A percentile compares a stretch with the other conserved stretches of the same genome.
These are phyloP conservation scores for Chaenodraco wilsoni DNA, from an alignment of 2,797 vertebrate genomes.

Conservation along the genomic window DNA sequence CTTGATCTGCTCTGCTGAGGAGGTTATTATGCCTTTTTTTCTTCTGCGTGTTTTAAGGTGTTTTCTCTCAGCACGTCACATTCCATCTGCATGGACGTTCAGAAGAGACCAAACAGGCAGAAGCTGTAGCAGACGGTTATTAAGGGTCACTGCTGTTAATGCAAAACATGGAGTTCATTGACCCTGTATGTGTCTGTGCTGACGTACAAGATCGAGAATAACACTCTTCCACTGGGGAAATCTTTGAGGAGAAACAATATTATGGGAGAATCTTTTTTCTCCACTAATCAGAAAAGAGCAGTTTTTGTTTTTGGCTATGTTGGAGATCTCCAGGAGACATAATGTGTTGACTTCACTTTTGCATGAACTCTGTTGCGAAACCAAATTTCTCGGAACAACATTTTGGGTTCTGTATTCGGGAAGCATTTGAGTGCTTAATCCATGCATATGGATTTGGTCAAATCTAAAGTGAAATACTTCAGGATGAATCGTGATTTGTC, in stretches of 20 bases:
- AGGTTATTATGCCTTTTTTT: constrained; percentile 58
- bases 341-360: constrained; percentile 20
- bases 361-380: constrained; percentile 18
- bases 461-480: constrained; percentile 20
- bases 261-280: constrained; percentile 62
- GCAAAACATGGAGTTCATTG: constrained; percentile 74
- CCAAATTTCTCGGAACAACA: constrained; percentile 20
- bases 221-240: constrained; percentile 55
- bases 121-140: constrained; percentile 43
- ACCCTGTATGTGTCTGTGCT: constrained; percentile 48
- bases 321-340: constrained; percentile 28
- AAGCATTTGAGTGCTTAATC: background rate
- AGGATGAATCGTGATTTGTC: constrained; percentile 22
- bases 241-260: constrained; percentile 57
- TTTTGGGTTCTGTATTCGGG: background rate
- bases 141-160: constrained; percentile 63
- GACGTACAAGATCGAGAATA: constrained; percentile 42
- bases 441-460: constrained; percentile 45
- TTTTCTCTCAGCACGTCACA: constrained; percentile 59
- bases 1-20: constrained; percentile 9
- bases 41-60: constrained; percentile 27
- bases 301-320: constrained; percentile 37
- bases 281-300: constrained; percentile 56
- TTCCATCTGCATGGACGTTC: constrained; percentile 59
- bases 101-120: constrained; percentile 60